These are phyloP conservation scores for Strix occidentalis DNA, from an alignment of 2,797 vertebrate genomes.

Conservation along the genomic window DNA sequence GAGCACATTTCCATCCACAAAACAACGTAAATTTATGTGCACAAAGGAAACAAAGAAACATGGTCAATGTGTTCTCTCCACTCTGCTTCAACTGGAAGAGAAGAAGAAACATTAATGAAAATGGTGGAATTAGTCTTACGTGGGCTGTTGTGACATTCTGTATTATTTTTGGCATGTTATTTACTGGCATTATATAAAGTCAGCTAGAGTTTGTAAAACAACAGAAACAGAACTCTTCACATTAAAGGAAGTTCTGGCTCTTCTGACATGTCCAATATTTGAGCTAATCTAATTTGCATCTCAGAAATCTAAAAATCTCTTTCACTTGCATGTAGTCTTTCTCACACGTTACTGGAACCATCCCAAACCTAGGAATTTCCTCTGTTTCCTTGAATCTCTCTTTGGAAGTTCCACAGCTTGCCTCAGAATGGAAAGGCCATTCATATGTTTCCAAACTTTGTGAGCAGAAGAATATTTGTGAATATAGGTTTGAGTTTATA, in stretches of 20 bases:
- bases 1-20: background rate
- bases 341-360: background rate
- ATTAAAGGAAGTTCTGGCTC: background rate
- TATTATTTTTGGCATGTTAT: background rate
- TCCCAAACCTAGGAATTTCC: background rate
- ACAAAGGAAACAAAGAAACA: background rate
- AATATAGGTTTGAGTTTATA: background rate
- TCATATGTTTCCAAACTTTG: background rate
- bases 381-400: background rate
- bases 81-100: background rate
- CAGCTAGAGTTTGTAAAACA: background rate
- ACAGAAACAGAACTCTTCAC: background rate
- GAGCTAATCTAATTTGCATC: background rate
- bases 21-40: background rate
- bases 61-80: background rate
- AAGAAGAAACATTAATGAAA: background rate
- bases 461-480: background rate
- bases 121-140: background rate
- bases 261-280: background rate
- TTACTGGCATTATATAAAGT: background rate
- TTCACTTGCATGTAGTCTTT: background rate
- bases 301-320: background rate
- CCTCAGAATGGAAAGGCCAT: background rate
- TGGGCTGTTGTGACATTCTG: too few species aligned
- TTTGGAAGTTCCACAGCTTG: background rate